Conservation (phyloP, 1,140 invertebrate genomes). For the Globodera rostochiensis region DNA sequence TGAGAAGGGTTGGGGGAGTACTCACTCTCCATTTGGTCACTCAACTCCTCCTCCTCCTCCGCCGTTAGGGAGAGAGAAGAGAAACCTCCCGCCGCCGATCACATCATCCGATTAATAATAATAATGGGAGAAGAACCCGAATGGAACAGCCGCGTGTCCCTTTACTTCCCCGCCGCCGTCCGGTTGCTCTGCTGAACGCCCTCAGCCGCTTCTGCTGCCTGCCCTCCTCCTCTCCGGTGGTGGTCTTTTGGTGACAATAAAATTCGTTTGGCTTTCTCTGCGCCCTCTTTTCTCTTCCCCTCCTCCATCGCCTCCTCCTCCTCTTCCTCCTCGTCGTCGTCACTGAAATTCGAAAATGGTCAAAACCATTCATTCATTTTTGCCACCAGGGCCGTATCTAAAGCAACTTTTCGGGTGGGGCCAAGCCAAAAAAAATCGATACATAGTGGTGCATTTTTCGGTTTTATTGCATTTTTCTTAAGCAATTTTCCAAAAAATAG, state of each 20-base stretch:
- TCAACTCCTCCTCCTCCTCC: no score
- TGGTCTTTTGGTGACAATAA: not conserved
- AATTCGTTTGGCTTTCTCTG: not conserved
- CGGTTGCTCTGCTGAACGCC: not conserved
- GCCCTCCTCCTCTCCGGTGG: not conserved
- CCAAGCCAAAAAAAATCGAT: no score
- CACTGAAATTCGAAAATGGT: conserved; percentile 32
- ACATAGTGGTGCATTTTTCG: no score
- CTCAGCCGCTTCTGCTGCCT: not conserved
- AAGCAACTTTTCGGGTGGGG: no score
- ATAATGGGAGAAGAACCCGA: not conserved
- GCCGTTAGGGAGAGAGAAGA: not conserved
- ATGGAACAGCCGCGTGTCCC: not conserved
- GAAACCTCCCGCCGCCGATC: not conserved
- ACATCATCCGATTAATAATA: not conserved
- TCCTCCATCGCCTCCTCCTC: not conserved
- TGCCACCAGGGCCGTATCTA: no score
- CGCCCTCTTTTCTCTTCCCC: conserved; percentile 22
- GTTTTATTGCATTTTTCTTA: no score
- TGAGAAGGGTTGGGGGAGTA: not conserved
- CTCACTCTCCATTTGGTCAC: no score
- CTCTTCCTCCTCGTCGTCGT: conserved; percentile 46
- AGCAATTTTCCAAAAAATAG: no score
- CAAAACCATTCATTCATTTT: no score
- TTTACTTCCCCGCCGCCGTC: not conserved